phyloP scores from a whole-genome alignment of 2,113 vertebrate species.

The Larimichthys polyactis region DNA sequence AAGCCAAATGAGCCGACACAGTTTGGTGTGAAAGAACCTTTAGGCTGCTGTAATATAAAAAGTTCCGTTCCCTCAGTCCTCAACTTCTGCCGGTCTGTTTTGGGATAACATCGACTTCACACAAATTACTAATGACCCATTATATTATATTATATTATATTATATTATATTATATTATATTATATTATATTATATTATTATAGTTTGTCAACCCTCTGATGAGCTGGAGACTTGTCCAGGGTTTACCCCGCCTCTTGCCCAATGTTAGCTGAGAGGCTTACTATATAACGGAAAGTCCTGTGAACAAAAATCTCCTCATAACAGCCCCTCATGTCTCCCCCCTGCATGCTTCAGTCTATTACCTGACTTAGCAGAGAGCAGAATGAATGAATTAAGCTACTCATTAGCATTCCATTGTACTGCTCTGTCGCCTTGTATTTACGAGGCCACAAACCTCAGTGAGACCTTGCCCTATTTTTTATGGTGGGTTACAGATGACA shows the following conservation, averaged over 20 bases:
- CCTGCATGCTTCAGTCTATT: background rate
- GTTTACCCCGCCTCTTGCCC: no score
- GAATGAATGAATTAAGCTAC: conserved; percentile 29
- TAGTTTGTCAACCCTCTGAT: no score
- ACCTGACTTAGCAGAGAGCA: conserved; percentile 13
- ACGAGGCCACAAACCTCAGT: conserved; percentile 32
- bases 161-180: no score
- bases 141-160: no score
- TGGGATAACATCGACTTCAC: background rate
- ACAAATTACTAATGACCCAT: no score
- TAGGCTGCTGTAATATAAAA: background rate
- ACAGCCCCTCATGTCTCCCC: background rate
- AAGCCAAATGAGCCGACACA: background rate
- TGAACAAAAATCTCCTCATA: no score
- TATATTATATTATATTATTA: no score
- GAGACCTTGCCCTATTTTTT: conserved; percentile 24
- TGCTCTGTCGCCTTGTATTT: conserved; percentile 17
- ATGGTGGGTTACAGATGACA: conserved; percentile 10
- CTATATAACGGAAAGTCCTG: no score
- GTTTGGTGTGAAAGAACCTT: background rate
- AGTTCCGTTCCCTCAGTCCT: background rate
- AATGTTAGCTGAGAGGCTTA: no score
- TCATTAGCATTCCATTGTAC: conserved; percentile 55
- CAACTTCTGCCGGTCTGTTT: background rate
- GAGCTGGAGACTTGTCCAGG: no score